Evolutionary conservation across 2,888 invertebrate genomes (phyloP).

Genomic region (Lysandra coridon): DNA sequence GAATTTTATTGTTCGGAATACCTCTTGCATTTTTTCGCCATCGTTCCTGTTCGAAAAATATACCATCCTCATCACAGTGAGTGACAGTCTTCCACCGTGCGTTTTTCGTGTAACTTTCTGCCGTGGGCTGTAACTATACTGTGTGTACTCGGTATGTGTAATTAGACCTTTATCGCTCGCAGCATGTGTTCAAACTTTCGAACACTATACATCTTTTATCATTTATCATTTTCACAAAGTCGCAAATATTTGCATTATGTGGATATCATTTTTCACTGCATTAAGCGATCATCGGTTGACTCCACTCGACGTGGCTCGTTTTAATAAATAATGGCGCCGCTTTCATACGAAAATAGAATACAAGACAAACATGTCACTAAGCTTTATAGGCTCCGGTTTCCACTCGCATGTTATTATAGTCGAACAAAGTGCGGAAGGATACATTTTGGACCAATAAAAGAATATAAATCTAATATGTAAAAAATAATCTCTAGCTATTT

Average conservation of each 20-base stretch:
- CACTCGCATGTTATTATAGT: neutral
- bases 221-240: neutral
- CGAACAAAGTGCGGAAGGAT: neutral
- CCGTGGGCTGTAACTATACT: no score
- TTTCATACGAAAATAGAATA: conserved; percentile 7
- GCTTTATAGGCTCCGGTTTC: neutral
- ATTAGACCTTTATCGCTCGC: no score
- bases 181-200: neutral
- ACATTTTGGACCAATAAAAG: no score
- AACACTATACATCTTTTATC: neutral
- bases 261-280: neutral
- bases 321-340: neutral
- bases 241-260: neutral
- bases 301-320: neutral
- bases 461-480: no score
- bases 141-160: no score
- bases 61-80: no score
- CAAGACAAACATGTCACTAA: conserved; percentile 6
- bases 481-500: neutral
- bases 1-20: no score
- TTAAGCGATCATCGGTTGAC: neutral
- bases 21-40: no score
- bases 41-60: no score
- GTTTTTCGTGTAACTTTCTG: no score
- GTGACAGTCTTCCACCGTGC: no score